A percentile compares a stretch with the other conserved stretches of the same genome.
Conservation (phyloP, 2,797 vertebrate species). For the Enteromius unitaeniatus region DNA sequence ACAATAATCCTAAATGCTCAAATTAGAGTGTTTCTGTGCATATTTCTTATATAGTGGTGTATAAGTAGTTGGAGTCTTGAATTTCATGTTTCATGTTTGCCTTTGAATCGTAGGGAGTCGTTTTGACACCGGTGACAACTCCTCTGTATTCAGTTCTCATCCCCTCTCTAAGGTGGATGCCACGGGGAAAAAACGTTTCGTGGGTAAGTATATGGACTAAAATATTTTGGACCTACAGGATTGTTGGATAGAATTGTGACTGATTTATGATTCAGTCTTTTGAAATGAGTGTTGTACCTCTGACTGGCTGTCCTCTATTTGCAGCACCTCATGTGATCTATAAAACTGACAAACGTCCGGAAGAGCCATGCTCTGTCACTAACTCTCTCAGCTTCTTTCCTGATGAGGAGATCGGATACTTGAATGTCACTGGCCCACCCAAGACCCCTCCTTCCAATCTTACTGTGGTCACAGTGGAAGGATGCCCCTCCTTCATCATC, state of each 20-base stretch:
- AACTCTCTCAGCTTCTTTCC: conserved; percentile 88
- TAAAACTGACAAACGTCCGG: conserved; percentile 87
- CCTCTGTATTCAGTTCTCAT: conserved; percentile 86
- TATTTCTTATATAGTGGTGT: neutral
- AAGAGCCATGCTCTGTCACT: conserved; percentile 94
- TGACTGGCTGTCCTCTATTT: neutral
- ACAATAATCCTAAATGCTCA: neutral
- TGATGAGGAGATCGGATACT: conserved; percentile 80
- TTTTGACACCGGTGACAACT: conserved; percentile 79
- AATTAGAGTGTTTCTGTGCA: neutral
- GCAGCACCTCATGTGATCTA: conserved; percentile 92
- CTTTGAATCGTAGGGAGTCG: conserved; percentile 67
- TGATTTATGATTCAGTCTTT: neutral
- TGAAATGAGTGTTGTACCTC: neutral
- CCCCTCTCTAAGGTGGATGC: conserved; percentile 90
- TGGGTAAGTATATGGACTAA: conserved; percentile 76
- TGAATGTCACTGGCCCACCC: conserved; percentile 84
- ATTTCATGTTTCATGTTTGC: neutral
- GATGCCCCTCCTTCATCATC: conserved; percentile 94
- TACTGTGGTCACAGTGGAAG: conserved; percentile 95
- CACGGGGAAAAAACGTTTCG: conserved; percentile 88
- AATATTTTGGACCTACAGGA: neutral
- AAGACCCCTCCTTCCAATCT: conserved; percentile 89
- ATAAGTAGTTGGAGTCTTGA: conserved; percentile 6
- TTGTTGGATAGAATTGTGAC: neutral